A percentile compares a stretch with the other conserved stretches of the same genome.
Evolutionary conservation across 1,140 invertebrate species (phyloP).

Genomic region (Sipha flava): DNA sequence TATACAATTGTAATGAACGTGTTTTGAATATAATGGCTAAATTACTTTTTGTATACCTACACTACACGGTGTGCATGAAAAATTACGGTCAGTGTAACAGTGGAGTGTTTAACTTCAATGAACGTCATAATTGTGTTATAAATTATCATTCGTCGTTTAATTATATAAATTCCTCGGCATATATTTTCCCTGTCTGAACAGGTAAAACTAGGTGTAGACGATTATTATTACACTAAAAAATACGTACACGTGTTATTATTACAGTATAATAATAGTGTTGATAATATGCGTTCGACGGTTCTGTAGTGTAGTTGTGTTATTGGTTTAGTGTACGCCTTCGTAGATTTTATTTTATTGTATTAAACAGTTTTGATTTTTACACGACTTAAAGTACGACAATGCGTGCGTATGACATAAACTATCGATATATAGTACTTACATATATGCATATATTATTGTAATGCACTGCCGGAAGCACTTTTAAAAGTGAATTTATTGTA

Average conservation of each 20-base stretch:
- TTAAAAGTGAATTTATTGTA: too few relatives aligned
- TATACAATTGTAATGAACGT: too few relatives aligned
- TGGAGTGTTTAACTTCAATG: neutral
- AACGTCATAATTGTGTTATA: neutral
- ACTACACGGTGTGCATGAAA: too few relatives aligned
- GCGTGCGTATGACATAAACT: neutral
- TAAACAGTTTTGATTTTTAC: neutral
- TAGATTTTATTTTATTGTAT: neutral
- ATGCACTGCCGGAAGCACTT: too few relatives aligned
- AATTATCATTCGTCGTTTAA: too few relatives aligned
- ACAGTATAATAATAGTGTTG: neutral
- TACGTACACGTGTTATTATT: neutral
- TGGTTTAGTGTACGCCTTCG: neutral
- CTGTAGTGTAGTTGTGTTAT: neutral
- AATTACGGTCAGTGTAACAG: too few relatives aligned
- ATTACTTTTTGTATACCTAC: too few relatives aligned
- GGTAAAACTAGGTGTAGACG: neutral
- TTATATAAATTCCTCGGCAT: neutral
- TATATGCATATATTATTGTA: neutral
- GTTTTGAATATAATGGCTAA: too few relatives aligned
- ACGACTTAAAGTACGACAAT: neutral
- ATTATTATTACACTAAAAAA: too few relatives aligned
- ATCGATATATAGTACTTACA: neutral
- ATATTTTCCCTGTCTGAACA: neutral
- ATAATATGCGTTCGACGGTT: neutral